Conservation (phyloP, 2,113 vertebrate genomes). For the Scalopus aquaticus region DNA sequence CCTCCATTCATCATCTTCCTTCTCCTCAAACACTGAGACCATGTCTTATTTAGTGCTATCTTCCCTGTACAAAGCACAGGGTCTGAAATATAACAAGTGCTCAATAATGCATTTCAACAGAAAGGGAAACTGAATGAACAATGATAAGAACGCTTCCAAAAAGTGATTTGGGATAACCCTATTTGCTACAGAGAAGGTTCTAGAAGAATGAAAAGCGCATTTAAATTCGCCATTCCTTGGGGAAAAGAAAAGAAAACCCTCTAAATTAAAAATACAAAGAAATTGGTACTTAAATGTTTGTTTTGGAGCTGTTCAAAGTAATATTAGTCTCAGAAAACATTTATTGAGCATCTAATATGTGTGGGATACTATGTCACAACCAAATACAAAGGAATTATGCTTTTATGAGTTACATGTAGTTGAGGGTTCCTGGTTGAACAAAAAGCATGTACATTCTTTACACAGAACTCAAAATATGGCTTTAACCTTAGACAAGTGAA, state of each 20-base stretch:
- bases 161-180: conserved; percentile 13
- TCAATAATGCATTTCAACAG: neutral
- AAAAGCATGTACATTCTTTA: neutral
- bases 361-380: neutral
- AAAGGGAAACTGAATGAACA: conserved; percentile 35
- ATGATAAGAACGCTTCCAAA: neutral
- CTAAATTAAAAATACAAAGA: neutral
- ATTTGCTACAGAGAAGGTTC: conserved; percentile 10
- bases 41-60: neutral
- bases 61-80: neutral
- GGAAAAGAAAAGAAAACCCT: neutral
- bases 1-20: neutral
- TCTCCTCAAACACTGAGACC: neutral
- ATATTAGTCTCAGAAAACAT: neutral
- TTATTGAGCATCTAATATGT: neutral
- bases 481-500: neutral
- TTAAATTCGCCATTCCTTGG: neutral
- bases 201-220: conserved; percentile 14
- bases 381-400: neutral
- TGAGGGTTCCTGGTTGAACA: neutral
- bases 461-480: neutral
- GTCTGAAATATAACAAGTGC: neutral
- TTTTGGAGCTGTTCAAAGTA: neutral
- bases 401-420: neutral
- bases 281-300: neutral